phyloP scores from a whole-genome alignment of 2,113 vertebrate genomes.

The Anarhynchus alexandrinus region DNA sequence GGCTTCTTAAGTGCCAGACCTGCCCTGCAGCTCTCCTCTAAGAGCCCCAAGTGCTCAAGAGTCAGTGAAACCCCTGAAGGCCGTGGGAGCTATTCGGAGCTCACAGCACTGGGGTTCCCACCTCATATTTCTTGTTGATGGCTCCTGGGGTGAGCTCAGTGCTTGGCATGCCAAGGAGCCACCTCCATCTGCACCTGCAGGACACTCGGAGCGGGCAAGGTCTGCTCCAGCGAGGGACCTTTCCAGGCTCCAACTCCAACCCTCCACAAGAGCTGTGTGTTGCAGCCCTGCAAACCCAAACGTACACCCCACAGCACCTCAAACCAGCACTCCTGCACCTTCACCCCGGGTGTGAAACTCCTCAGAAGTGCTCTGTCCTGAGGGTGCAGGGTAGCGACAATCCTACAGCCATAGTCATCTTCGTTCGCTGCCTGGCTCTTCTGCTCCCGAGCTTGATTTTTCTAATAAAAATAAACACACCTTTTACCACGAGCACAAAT shows the following conservation, averaged over 20 bases:
- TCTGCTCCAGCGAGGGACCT: not conserved
- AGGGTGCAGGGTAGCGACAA: not conserved
- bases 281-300: not conserved
- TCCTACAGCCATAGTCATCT: not conserved
- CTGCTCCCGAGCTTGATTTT: not conserved
- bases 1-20: not conserved
- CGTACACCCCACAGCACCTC: not conserved
- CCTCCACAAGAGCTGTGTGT: not conserved
- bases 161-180: not conserved
- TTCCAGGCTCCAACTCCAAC: not conserved
- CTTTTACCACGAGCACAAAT: not conserved
- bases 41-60: not conserved
- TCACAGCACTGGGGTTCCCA: not conserved
- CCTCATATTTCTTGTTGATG: not conserved
- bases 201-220: fast-evolving
- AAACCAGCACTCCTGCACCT: not conserved
- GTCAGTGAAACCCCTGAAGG: not conserved
- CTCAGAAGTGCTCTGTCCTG: not conserved
- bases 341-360: not conserved
- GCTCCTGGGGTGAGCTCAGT: not conserved
- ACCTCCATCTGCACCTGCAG: not conserved
- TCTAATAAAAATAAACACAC: not conserved
- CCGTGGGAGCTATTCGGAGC: not conserved
- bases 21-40: not conserved
- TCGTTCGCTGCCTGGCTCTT: not conserved